Base-by-base conservation (phyloP, 2,888 invertebrate genomes). In the Cetonia aurata region DNA sequence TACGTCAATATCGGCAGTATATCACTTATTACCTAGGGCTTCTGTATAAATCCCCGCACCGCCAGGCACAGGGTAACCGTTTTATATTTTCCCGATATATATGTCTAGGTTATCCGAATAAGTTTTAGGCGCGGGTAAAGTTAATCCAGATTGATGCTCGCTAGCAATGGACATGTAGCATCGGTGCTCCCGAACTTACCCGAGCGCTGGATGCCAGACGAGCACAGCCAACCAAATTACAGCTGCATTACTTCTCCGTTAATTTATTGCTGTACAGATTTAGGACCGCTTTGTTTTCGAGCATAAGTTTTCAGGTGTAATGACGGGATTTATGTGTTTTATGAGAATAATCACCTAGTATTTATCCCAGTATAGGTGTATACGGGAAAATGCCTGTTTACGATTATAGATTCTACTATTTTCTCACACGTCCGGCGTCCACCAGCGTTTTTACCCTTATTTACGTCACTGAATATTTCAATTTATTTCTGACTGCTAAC, bases 181-280 rank as follows among this genome's bases (percentile, higher is more conserved):
- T 41, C 19, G 57, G 57, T n/a, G 10, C 42, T 41, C 15, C 42
- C 15, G 19, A 10, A 12, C 8, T 42, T 13, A 42, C 9, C 42
- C 15, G 19, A 10, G 6, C 8, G n/a, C 10, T 17, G 57, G 57
- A 3, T 42, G 57, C 17, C 57, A 42, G 57, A 57, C 42, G 57
- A 80, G 79, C 80, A 80, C 80, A 78, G 81, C 81, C 81, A 82
- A 82, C 81, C 82, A 82, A 82, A 82, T 82, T 82, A 82, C 80
- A 77, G 81, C 79, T 73, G 82, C 80, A 80, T 82, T 82, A 82
- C 76, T 77, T 10, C 42, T 15, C 74, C 73, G 77, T 80, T 80
- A 81, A 82, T 82, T 82, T 82, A 82, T 82, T 76, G 81, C 77
- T 75, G 78, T 78, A 77, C 80, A 80, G 81, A 82, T 82, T 81